Evolutionary conservation across 2,797 vertebrate species (phyloP).

Genomic region (Acanthis flammea): DNA sequence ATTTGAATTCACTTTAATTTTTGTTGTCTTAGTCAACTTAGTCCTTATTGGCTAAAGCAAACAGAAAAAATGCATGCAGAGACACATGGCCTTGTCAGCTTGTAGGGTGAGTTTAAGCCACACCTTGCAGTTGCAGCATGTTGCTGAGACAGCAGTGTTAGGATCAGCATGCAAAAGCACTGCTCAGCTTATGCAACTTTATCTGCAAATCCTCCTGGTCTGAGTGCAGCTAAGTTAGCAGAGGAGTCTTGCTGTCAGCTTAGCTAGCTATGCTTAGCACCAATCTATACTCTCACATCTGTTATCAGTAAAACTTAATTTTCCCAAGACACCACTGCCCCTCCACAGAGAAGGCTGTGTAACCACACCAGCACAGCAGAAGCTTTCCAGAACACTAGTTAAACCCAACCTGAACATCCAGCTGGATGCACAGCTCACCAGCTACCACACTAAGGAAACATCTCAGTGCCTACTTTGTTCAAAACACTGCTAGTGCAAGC

Average conservation of each 20-base stretch:
- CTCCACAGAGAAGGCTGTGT: not conserved
- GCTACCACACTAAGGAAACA: not conserved
- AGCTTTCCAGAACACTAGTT: not conserved
- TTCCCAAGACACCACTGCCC: not conserved
- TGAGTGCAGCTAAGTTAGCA: not conserved
- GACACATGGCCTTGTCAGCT: not conserved
- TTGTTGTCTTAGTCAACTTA: not conserved
- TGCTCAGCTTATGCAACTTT: not conserved
- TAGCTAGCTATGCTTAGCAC: not conserved
- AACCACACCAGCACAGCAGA: not conserved
- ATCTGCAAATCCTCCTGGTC: not conserved
- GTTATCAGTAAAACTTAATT: not conserved
- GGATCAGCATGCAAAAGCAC: not conserved
- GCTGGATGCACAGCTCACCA: not conserved
- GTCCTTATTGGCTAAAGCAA: not conserved
- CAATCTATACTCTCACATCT: not conserved
- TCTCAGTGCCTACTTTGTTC: not conserved
- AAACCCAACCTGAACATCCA: not conserved
- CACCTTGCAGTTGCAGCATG: accelerated
- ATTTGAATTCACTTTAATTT: not conserved
- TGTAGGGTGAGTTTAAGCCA: not conserved
- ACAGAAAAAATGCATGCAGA: not conserved
- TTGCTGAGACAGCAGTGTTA: not conserved
- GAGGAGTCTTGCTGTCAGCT: not conserved
- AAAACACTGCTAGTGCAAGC: not conserved